These are phyloP conservation scores for Oppia nitens DNA, from an alignment of 1,140 invertebrate species.

Conservation along the genomic window DNA sequence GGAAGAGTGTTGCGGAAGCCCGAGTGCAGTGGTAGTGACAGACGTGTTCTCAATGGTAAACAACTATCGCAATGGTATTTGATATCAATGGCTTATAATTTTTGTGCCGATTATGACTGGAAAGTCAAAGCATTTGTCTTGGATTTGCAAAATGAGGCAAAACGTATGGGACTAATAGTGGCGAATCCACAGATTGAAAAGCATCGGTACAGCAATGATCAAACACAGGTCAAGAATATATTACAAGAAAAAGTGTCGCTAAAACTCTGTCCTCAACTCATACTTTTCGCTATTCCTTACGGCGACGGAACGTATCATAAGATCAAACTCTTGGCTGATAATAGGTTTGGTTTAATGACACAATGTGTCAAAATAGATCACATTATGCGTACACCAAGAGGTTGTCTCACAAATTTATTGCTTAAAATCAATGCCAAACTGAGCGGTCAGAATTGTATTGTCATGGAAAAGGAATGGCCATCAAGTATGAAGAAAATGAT, in stretches of 20 bases:
- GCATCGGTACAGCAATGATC: too few species aligned
- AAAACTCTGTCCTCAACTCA: not conserved
- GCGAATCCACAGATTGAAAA: not conserved
- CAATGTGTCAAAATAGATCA: constrained; percentile 54
- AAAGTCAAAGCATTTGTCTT: not conserved
- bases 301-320: constrained; percentile 14
- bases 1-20: constrained; percentile 20
- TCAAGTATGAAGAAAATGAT: constrained; percentile 23
- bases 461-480: constrained; percentile 24
- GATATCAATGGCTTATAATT: not conserved
- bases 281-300: not conserved
- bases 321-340: constrained; percentile 56
- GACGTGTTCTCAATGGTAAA: not conserved
- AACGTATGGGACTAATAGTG: not conserved
- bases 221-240: too few species aligned
- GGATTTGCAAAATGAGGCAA: not conserved
- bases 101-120: not conserved
- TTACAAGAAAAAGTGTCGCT: not conserved
- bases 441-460: constrained; percentile 56
- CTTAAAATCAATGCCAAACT: constrained; percentile 69
- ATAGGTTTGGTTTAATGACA: constrained; percentile 51
- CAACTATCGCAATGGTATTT: not conserved
- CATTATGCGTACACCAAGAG: constrained; percentile 20
- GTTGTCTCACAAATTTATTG: constrained; percentile 44
- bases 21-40: constrained; percentile 1